Percentiles rank a stretch among this genome's conserved stretches.
These are phyloP conservation scores for Diaprepes abbreviatus DNA, from an alignment of 2,888 invertebrate species.

Conservation along the genomic window DNA sequence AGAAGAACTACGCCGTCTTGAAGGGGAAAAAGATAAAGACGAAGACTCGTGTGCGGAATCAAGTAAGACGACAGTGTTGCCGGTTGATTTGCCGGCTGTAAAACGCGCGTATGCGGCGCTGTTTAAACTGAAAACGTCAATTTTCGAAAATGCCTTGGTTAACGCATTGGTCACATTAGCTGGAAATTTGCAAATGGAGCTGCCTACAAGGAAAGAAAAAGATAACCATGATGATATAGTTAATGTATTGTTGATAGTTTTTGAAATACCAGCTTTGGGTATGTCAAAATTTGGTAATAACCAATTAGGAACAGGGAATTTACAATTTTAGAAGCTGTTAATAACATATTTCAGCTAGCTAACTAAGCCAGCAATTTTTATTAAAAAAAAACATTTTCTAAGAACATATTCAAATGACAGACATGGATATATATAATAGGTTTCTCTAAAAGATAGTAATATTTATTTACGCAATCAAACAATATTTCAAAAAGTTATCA, in stretches of 20 bases:
- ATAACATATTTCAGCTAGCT: too few species aligned
- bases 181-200: slow-evolving; percentile 79
- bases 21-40: slow-evolving; percentile 89
- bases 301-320: too few species aligned
- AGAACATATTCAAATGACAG: too few species aligned
- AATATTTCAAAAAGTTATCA: too few species aligned
- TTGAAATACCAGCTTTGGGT: slow-evolving; percentile 67
- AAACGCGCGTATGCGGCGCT: slow-evolving; percentile 75
- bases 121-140: slow-evolving; percentile 64
- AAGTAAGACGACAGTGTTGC: slow-evolving; percentile 59
- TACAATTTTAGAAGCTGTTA: too few species aligned
- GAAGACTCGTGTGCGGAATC: slow-evolving; percentile 78
- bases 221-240: slow-evolving; percentile 71
- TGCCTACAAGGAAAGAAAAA: slow-evolving; percentile 66
- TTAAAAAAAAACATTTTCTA: too few species aligned
- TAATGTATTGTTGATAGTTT: slow-evolving; percentile 69
- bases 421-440: too few species aligned
- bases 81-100: slow-evolving; percentile 81
- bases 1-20: slow-evolving; percentile 79
- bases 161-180: slow-evolving; percentile 82
- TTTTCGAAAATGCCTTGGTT: slow-evolving; percentile 75
- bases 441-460: too few species aligned
- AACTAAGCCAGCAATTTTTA: too few species aligned
- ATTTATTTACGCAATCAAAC: too few species aligned
- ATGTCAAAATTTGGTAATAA: slow-evolving; percentile 28